phyloP scores from a whole-genome alignment of 1,140 invertebrate species.

The Patella vulgata region DNA sequence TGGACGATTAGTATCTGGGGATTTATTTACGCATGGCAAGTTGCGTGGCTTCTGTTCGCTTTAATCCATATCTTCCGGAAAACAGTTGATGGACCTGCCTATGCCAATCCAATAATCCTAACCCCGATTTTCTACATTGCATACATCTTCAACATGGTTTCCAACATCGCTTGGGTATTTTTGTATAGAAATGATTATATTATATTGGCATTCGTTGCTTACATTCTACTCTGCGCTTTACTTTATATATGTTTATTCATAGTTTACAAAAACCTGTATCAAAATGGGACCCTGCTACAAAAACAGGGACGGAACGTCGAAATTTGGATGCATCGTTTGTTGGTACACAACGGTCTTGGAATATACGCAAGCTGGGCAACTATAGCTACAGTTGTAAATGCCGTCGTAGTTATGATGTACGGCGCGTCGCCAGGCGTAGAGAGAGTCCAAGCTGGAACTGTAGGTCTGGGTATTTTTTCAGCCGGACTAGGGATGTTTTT shows the following conservation, averaged over 20 bases:
- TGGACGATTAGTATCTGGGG: constrained; percentile 57
- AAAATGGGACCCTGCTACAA: constrained; percentile 15
- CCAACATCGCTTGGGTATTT: constrained; percentile 47
- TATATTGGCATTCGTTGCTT: no score
- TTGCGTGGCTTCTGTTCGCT: constrained; percentile 46
- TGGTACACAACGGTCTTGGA: constrained; percentile 61
- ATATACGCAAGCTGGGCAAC: constrained; percentile 59
- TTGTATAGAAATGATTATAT: not conserved
- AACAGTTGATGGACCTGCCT: constrained; percentile 29
- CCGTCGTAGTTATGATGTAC: constrained; percentile 46
- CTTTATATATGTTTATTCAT: constrained; percentile 46
- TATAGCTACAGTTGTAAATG: constrained; percentile 58
- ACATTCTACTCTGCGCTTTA: no score
- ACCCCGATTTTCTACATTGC: constrained; percentile 31
- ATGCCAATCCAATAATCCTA: constrained; percentile 35
- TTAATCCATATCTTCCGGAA: constrained; percentile 42
- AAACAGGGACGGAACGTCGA: constrained; percentile 31
- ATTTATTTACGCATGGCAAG: constrained; percentile 56
- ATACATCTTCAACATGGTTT: constrained; percentile 37
- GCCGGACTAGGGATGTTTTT: constrained; percentile 41
- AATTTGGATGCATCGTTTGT: constrained; percentile 54
- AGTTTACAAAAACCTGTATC: constrained; percentile 35
- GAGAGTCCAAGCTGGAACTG: constrained; percentile 30
- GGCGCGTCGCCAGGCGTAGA: constrained; percentile 14
- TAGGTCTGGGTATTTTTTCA: constrained; percentile 44